phyloP scores from a whole-genome alignment of 2,113 vertebrate genomes.

The Psophia crepitans region DNA sequence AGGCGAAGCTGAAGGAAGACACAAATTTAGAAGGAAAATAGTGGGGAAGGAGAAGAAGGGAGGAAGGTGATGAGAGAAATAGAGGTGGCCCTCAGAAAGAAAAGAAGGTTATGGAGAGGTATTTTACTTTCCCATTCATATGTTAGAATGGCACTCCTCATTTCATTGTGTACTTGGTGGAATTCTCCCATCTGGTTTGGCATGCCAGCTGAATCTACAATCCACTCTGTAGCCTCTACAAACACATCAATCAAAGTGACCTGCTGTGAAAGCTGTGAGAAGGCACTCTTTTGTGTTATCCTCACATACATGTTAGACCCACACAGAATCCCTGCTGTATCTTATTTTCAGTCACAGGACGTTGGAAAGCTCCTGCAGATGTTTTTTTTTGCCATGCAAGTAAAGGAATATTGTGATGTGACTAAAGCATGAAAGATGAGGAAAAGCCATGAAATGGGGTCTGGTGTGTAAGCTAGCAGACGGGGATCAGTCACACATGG shows the following conservation, averaged over 20 bases:
- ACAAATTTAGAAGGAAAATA: not conserved
- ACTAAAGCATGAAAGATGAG: conserved; percentile 62
- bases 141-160: not conserved
- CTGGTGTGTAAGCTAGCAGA: conserved; percentile 26
- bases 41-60: not conserved
- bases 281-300: conserved; percentile 50
- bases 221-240: conserved; percentile 46
- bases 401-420: conserved; percentile 56
- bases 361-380: conserved; percentile 58
- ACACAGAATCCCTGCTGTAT: conserved; percentile 49
- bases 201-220: conserved; percentile 73
- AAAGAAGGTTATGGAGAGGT: not conserved
- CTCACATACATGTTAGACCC: conserved; percentile 44
- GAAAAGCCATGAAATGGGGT: conserved; percentile 62
- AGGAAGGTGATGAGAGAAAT: not conserved
- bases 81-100: not conserved
- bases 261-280: conserved; percentile 68
- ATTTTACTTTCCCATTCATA: conserved; percentile 12
- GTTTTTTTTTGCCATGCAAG: conserved; percentile 58
- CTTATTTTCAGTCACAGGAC: conserved; percentile 51
- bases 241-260: conserved; percentile 70
- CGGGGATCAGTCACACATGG: conserved; percentile 30
- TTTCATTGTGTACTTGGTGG: conserved; percentile 5
- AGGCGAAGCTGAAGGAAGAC: not conserved
- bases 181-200: conserved; percentile 69